Conservation (phyloP, 2,888 invertebrate species). For the Amphiduros pacificus region DNA sequence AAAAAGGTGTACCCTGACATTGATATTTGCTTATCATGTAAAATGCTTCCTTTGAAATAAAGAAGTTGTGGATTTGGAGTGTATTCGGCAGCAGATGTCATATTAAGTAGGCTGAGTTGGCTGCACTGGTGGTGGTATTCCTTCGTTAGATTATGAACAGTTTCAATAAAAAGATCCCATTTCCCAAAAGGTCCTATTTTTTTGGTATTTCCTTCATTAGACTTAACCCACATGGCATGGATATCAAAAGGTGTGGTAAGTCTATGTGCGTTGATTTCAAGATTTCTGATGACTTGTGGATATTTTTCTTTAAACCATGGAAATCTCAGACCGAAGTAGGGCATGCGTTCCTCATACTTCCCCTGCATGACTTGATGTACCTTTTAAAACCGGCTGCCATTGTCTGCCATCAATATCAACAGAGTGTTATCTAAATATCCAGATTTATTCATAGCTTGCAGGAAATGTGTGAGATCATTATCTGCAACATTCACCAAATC, state of each 20-base stretch:
- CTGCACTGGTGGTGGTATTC: too few relatives aligned
- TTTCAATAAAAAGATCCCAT: too few relatives aligned
- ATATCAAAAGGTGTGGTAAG: slow-evolving; percentile 88
- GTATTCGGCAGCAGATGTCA: too few relatives aligned
- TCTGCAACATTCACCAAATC: slow-evolving; percentile 72
- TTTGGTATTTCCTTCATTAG: too few relatives aligned
- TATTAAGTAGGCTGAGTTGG: too few relatives aligned
- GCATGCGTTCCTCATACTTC: slow-evolving; percentile 86
- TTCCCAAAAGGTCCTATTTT: too few relatives aligned
- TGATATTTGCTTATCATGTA: too few relatives aligned
- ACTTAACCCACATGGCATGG: too few relatives aligned
- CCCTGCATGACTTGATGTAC: slow-evolving; percentile 85
- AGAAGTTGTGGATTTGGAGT: too few relatives aligned
- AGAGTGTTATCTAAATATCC: slow-evolving; percentile 71
- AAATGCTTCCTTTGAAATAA: too few relatives aligned
- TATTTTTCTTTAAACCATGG: slow-evolving; percentile 68
- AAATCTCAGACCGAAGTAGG: slow-evolving; percentile 81
- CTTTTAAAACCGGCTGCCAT: slow-evolving; percentile 77
- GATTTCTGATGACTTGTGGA: slow-evolving; percentile 66
- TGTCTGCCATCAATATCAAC: slow-evolving; percentile 88
- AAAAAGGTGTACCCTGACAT: too few relatives aligned
- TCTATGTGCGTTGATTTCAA: slow-evolving; percentile 68
- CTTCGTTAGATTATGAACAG: too few relatives aligned
- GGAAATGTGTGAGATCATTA: slow-evolving; percentile 65
- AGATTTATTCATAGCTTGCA: slow-evolving; percentile 56